Conservation (phyloP, 92 coral and sea anemone genomes). For the Blastomussa wellsi region DNA sequence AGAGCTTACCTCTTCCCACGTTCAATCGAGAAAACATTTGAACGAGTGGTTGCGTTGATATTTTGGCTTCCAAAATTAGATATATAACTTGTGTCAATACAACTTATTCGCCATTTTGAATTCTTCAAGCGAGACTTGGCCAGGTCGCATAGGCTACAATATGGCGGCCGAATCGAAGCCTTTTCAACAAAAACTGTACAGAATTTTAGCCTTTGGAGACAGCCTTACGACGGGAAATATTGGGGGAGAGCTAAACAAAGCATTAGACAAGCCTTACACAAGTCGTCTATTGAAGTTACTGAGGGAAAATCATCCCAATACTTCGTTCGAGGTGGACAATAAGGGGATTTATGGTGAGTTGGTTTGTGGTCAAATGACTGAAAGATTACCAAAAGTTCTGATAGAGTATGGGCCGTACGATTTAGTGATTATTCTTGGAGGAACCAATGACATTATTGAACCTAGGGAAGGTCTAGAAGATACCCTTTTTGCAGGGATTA, state of each 20-base stretch:
- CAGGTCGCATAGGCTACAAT: slow-evolving; percentile 1
- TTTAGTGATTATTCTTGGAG: slow-evolving; percentile 77
- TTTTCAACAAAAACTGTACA: not conserved
- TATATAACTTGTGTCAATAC: too few relatives aligned
- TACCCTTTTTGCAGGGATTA: slow-evolving; percentile 54
- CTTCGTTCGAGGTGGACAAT: slow-evolving; percentile 58
- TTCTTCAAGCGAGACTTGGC: not conserved
- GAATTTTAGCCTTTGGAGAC: slow-evolving; percentile 83
- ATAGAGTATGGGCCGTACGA: slow-evolving; percentile 54
- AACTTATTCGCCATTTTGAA: slow-evolving; percentile 18
- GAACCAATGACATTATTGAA: slow-evolving; percentile 79
- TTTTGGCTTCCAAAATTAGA: too few relatives aligned
- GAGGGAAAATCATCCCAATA: slow-evolving; percentile 23
- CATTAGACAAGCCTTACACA: slow-evolving; percentile 68
- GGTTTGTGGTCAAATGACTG: slow-evolving; percentile 65
- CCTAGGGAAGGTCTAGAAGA: slow-evolving; percentile 60
- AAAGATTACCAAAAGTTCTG: slow-evolving; percentile 56
- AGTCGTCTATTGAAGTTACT: slow-evolving; percentile 49
- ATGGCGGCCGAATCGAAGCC: slow-evolving; percentile 7
- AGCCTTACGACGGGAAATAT: slow-evolving; percentile 79
- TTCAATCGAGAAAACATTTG: slow-evolving; percentile 32
- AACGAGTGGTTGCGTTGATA: not conserved
- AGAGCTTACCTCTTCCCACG: slow-evolving; percentile 19
- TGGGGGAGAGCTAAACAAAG: slow-evolving; percentile 33
- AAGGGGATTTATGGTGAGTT: slow-evolving; percentile 73